phyloP scores from a whole-genome alignment of 2,113 vertebrate species.

The Chionomys nivalis region DNA sequence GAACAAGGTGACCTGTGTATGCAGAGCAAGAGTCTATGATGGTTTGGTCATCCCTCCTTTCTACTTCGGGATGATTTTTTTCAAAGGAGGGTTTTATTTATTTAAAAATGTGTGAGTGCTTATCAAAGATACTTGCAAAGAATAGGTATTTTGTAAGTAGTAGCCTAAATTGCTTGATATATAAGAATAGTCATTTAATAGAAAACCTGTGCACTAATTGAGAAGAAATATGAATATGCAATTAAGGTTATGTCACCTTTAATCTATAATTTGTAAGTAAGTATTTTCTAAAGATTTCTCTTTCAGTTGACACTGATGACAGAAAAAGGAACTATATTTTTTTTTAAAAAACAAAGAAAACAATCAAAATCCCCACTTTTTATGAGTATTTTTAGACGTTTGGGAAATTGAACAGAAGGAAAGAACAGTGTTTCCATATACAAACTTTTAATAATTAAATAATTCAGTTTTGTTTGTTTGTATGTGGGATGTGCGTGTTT shows the following conservation, averaged over 20 bases:
- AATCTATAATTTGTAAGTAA: not conserved
- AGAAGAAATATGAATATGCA: not conserved
- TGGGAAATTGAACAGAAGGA: not conserved
- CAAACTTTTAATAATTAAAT: not conserved
- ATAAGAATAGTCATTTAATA: conserved; percentile 24
- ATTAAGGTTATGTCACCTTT: not conserved
- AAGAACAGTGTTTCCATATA: not conserved
- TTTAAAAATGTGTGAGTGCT: not conserved
- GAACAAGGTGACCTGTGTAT: not conserved
- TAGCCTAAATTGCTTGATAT: not conserved
- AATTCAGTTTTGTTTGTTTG: too few species aligned
- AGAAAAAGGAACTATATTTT: not conserved
- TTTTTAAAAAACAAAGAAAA: not conserved
- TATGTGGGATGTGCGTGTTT: not conserved
- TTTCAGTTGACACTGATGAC: not conserved
- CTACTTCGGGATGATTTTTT: not conserved
- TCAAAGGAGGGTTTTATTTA: not conserved
- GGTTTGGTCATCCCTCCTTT: not conserved
- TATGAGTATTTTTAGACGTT: not conserved
- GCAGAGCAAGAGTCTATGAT: not conserved
- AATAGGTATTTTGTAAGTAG: not conserved
- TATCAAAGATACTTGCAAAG: not conserved
- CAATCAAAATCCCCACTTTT: not conserved
- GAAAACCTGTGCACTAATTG: not conserved
- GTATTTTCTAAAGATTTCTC: not conserved